Conservation (phyloP, 35 echinoderm and acorn worm species). For the Anneissia japonica region DNA sequence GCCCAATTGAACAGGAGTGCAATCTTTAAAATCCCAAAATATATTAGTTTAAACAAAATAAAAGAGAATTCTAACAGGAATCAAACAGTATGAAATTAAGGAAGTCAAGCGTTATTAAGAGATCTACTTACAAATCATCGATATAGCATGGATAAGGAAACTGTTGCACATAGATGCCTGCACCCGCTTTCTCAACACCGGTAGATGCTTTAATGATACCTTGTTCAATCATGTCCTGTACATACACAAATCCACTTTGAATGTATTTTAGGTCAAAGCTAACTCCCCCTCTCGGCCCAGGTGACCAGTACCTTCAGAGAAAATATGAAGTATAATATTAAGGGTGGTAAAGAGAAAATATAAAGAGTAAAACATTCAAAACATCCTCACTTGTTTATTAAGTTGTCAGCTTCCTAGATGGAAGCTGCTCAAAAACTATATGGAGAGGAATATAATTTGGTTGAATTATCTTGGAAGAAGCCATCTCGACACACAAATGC, state of each 20-base stretch:
- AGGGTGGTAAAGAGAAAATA: no score
- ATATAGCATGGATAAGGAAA: slow-evolving; percentile 91
- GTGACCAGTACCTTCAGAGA: slow-evolving; percentile 55
- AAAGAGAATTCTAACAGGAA: no score
- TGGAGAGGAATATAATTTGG: neutral
- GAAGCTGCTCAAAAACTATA: neutral
- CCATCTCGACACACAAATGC: neutral
- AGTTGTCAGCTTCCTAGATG: neutral
- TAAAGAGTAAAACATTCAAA: neutral
- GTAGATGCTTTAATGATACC: slow-evolving; percentile 66
- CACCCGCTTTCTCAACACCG: slow-evolving; percentile 28
- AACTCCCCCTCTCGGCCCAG: slow-evolving; percentile 32
- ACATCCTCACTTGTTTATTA: neutral
- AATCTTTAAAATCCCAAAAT: no score
- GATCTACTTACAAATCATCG: slow-evolving; percentile 77
- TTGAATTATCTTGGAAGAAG: neutral
- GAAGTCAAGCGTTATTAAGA: no score
- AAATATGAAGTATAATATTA: no score
- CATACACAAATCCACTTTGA: slow-evolving; percentile 72
- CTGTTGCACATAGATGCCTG: slow-evolving; percentile 82
- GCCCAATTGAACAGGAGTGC: no score
- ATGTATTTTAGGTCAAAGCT: slow-evolving; percentile 52
- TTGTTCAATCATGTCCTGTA: slow-evolving; percentile 92
- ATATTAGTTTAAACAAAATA: no score
- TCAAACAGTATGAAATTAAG: no score